phyloP scores from a whole-genome alignment of 2,888 invertebrate genomes.

The Lacanobia oleracea region DNA sequence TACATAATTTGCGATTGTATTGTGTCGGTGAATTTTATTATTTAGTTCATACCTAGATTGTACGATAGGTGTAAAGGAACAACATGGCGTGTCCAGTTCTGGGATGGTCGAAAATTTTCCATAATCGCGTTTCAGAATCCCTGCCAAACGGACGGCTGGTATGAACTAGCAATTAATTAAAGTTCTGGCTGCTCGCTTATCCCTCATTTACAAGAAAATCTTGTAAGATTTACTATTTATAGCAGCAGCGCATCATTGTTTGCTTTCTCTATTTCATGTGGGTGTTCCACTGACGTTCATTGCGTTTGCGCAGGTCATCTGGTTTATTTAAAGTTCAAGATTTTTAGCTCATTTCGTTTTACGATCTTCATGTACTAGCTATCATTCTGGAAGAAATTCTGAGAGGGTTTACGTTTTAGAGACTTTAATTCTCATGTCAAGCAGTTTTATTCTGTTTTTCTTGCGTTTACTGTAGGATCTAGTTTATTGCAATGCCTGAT shows the following conservation, averaged over 20 bases:
- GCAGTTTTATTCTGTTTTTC: slow-evolving; percentile 11
- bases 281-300: slow-evolving; percentile 71
- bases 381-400: slow-evolving; percentile 37
- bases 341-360: slow-evolving; percentile 61
- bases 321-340: slow-evolving; percentile 70
- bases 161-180: slow-evolving; percentile 33
- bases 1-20: slow-evolving; percentile 12
- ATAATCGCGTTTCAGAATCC: no score
- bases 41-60: not conserved
- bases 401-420: slow-evolving; percentile 24
- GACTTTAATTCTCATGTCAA: slow-evolving; percentile 6
- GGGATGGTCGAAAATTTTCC: not conserved
- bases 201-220: slow-evolving; percentile 32
- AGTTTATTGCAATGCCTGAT: slow-evolving; percentile 51
- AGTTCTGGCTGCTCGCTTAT: slow-evolving; percentile 16
- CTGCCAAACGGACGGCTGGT: slow-evolving; percentile 11
- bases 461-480: slow-evolving; percentile 12
- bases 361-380: slow-evolving; percentile 31
- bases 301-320: slow-evolving; percentile 68
- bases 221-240: slow-evolving; percentile 54
- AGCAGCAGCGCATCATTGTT: slow-evolving; percentile 69
- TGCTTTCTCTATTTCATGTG: slow-evolving; percentile 69
- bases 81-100: not conserved
- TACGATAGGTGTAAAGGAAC: not conserved
- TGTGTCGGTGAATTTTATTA: slow-evolving; percentile 6